Base-by-base conservation (phyloP, 2,113 vertebrate species). In the Spea multiplicata region DNA sequence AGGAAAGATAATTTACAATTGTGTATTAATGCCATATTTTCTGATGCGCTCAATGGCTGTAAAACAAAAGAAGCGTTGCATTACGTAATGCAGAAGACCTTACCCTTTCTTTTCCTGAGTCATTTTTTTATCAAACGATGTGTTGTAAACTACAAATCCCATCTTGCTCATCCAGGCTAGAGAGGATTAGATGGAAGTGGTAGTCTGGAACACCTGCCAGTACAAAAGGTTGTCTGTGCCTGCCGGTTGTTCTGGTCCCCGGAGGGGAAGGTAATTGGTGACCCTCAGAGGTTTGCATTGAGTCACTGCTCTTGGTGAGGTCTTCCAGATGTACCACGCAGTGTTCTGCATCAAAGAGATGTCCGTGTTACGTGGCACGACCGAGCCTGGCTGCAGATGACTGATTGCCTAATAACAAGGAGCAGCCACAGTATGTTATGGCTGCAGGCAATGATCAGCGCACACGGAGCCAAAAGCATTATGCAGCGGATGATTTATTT, bases 301-400 rank as follows among this genome's bases (percentile, higher is more conserved):
- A 86, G 81, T 89, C 88, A 86, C 76, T 74, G 85, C 80, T 84
- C 80, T 73, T 81, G 62, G 82, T 76, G 12, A 46, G 73, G 61
- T 71, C 59, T 74, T 85, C 78, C 75, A 82, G 17, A 48, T 78
- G 74, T 66, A 75, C 81, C 79, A 68, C 82, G 71, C 55, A 12
- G 55, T 55, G 59, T 44, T 83, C 87, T 84, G 59, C 80, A 85
- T 88, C 87, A 75, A n/a, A 72, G 57, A 83, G 85, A 74, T 82
- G 50, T 16, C 66, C 77, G 66, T 85, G 80, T 85, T 78, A 82
- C 75, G 72, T 83, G 61, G 72, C 73, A 47, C 74, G 76, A 83
- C 84, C 86, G 81, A 66, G 74, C 49, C n/a, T 44, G 44, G 5
- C 44, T 71, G 48, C 68, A 3, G 13, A 48, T 70, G 14, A 30